Evolutionary conservation across 2,797 vertebrate species (phyloP).

Genomic region (Eleutherodactylus coqui): DNA sequence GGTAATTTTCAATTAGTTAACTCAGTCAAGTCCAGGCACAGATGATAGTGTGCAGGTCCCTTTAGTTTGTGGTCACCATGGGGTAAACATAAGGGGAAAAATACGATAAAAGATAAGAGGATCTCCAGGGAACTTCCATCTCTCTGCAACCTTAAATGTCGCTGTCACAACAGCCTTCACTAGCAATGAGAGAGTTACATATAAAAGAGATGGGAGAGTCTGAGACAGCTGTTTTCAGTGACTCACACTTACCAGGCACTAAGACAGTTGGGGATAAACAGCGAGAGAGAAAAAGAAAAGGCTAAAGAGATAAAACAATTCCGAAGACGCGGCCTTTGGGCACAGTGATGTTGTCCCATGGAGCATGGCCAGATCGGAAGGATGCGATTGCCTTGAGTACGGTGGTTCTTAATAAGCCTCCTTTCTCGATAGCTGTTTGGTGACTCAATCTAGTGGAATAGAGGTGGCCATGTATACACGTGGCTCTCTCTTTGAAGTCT

Average conservation of each 20-base stretch:
- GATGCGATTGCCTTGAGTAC: too few relatives aligned
- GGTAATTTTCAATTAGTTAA: neutral
- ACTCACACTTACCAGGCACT: conserved; percentile 18
- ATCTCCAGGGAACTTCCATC: neutral
- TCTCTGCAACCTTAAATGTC: neutral
- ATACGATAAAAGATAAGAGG: neutral
- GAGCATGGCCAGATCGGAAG: too few relatives aligned
- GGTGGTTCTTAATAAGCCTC: too few relatives aligned
- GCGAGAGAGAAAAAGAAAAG: neutral
- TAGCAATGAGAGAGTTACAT: neutral
- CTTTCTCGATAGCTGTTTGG: too few relatives aligned
- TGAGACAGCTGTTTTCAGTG: conserved; percentile 49
- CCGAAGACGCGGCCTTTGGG: neutral
- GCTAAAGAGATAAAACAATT: neutral
- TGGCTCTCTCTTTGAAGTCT: too few relatives aligned
- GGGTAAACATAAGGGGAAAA: neutral
- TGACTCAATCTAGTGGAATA: too few relatives aligned
- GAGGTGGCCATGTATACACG: too few relatives aligned
- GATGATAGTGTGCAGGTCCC: neutral
- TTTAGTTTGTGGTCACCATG: neutral
- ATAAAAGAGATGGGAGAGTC: conserved; percentile 27
- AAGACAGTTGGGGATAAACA: neutral
- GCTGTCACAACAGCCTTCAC: neutral
- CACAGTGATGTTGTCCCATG: neutral
- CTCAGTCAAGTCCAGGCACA: neutral